Evolutionary conservation across 2,113 vertebrate species (phyloP).

Genomic region (Daubentonia madagascariensis): DNA sequence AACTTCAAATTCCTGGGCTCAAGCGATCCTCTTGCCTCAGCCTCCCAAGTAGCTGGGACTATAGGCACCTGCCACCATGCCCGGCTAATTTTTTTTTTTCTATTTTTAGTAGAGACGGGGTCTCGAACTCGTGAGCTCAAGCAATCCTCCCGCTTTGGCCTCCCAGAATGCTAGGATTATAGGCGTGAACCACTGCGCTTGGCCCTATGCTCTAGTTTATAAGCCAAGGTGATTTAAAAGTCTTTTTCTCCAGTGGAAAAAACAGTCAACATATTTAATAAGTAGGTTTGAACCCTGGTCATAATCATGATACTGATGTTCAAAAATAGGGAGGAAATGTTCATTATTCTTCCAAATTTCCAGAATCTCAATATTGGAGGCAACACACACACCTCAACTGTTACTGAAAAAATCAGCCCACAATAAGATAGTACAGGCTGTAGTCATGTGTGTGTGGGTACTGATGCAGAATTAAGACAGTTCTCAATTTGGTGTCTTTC

Average conservation of each 20-base stretch:
- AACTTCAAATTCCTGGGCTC: too few species aligned
- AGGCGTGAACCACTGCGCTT: too few species aligned
- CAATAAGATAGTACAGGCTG: accelerated
- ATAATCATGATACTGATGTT: background rate
- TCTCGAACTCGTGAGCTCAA: too few species aligned
- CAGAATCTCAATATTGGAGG: background rate
- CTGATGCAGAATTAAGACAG: background rate
- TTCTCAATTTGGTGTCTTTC: background rate
- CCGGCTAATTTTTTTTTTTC: too few species aligned
- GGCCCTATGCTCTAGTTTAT: background rate
- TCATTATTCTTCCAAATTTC: background rate
- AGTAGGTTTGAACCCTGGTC: background rate
- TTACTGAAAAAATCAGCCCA: background rate
- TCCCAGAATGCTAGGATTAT: background rate
- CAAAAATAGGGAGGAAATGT: background rate
- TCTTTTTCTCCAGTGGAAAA: background rate
- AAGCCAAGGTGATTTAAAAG: background rate
- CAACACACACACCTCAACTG: background rate
- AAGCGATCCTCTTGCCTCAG: too few species aligned
- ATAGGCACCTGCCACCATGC: too few species aligned
- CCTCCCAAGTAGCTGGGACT: too few species aligned
- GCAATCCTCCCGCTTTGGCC: too few species aligned
- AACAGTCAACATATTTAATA: background rate
- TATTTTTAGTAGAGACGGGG: too few species aligned
- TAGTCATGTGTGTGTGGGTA: background rate